phyloP scores from a whole-genome alignment of 2,113 vertebrate genomes.

The Hydrolagus affinis region DNA sequence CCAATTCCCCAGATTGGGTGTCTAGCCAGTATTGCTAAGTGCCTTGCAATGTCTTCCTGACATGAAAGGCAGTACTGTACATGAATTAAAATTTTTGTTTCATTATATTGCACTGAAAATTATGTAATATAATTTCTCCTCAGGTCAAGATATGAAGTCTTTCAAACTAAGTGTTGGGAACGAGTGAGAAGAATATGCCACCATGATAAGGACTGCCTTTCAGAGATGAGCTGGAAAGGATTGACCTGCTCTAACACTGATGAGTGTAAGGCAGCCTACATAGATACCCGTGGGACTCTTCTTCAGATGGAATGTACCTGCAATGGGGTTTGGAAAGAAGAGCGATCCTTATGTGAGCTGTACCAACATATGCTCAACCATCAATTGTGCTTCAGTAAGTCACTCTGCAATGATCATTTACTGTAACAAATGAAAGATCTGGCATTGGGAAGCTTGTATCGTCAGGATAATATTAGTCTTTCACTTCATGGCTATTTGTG shows the following conservation, averaged over 20 bases:
- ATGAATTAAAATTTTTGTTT: not conserved
- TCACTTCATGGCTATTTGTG: no score
- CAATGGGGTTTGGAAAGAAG: conserved; percentile 35
- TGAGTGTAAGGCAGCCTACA: conserved; percentile 72
- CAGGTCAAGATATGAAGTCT: conserved; percentile 57
- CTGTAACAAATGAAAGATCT: not conserved
- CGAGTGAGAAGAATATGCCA: conserved; percentile 45
- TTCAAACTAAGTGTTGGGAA: conserved; percentile 68
- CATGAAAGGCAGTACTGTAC: not conserved
- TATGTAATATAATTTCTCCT: not conserved
- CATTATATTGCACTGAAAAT: not conserved
- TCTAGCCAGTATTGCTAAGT: no score
- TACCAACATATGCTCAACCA: conserved; percentile 68
- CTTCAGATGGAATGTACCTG: conserved; percentile 69
- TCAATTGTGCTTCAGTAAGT: conserved; percentile 67
- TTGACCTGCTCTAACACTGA: conserved; percentile 52
- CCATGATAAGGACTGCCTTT: conserved; percentile 52
- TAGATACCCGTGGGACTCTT: conserved; percentile 60
- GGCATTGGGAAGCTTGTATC: no score
- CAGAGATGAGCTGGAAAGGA: conserved; percentile 48
- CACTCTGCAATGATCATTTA: conserved; percentile 27
- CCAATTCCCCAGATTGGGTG: no score
- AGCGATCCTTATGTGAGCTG: conserved; percentile 56
- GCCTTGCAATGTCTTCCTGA: no score
- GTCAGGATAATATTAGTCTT: no score